Conservation (phyloP, 2,797 vertebrate genomes). For the Avahi laniger region DNA sequence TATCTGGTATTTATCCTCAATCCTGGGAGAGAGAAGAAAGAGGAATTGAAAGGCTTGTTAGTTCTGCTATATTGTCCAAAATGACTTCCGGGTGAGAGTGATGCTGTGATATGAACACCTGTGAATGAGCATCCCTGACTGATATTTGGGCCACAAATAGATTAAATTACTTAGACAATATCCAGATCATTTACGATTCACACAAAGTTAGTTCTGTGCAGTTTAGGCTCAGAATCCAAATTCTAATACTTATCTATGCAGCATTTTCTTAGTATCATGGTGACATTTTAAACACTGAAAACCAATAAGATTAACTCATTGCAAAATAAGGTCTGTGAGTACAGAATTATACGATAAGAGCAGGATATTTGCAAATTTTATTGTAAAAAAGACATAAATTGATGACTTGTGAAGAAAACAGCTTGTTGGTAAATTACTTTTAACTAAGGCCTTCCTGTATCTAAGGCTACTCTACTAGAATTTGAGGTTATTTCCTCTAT, state of each 20-base stretch:
- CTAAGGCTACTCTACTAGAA: neutral
- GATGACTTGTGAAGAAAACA: neutral
- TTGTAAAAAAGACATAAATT: neutral
- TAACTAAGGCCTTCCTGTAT: neutral
- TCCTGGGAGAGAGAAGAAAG: neutral
- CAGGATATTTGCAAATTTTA: neutral
- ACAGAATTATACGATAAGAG: neutral
- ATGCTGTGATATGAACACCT: neutral
- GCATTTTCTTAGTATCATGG: neutral
- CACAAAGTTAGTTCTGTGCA: neutral
- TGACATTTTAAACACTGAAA: constrained; percentile 29
- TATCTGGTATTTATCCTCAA: neutral
- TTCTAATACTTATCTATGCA: neutral
- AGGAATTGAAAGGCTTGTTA: neutral
- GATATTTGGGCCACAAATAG: neutral
- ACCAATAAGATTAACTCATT: neutral
- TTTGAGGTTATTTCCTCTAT: neutral
- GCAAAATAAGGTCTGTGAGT: neutral
- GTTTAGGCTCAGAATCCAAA: neutral
- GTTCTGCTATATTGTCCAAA: neutral
- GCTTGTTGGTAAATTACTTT: neutral
- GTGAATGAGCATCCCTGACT: neutral
- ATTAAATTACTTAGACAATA: neutral
- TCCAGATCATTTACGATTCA: neutral
- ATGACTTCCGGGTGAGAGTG: neutral